phyloP scores from a whole-genome alignment of 2,888 invertebrate genomes.

The Sipha maydis region DNA sequence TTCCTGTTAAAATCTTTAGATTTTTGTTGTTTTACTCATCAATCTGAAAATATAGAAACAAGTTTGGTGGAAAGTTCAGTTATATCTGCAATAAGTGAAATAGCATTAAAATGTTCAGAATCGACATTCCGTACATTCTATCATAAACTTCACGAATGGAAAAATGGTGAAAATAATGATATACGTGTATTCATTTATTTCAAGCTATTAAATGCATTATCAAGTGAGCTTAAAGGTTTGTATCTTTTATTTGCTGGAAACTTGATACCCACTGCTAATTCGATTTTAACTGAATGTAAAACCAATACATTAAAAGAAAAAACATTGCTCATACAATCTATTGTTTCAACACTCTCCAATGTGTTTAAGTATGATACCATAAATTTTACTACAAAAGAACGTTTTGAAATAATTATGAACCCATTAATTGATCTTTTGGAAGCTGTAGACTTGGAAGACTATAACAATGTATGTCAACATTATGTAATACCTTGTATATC shows the following conservation, averaged over 20 bases:
- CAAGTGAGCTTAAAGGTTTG: slow-evolving; percentile 84
- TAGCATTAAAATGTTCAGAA: slow-evolving; percentile 90
- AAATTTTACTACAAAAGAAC: slow-evolving; percentile 84
- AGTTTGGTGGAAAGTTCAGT: slow-evolving; percentile 78
- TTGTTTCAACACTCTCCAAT: slow-evolving; percentile 79
- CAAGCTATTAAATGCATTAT: slow-evolving; percentile 80
- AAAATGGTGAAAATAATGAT: slow-evolving; percentile 73
- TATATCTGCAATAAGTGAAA: slow-evolving; percentile 79
- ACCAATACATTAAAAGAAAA: slow-evolving; percentile 69
- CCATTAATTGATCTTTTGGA: slow-evolving; percentile 80
- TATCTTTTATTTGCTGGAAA: slow-evolving; percentile 91
- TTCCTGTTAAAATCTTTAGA: slow-evolving; percentile 81
- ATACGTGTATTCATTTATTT: slow-evolving; percentile 65
- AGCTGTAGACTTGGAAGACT: slow-evolving; percentile 69
- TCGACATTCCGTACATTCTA: slow-evolving; percentile 89
- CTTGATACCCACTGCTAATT: slow-evolving; percentile 83
- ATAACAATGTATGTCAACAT: slow-evolving; percentile 72
- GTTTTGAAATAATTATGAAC: slow-evolving; percentile 85
- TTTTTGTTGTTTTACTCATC: slow-evolving; percentile 70
- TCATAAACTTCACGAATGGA: slow-evolving; percentile 87
- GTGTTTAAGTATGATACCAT: slow-evolving; percentile 86
- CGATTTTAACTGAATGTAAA: slow-evolving; percentile 78
- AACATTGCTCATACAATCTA: slow-evolving; percentile 74
- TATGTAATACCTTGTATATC: slow-evolving; percentile 82
- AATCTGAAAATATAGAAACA: slow-evolving; percentile 66